phyloP scores from a whole-genome alignment of 2,888 invertebrate genomes.

The Cerastis rubricosa region DNA sequence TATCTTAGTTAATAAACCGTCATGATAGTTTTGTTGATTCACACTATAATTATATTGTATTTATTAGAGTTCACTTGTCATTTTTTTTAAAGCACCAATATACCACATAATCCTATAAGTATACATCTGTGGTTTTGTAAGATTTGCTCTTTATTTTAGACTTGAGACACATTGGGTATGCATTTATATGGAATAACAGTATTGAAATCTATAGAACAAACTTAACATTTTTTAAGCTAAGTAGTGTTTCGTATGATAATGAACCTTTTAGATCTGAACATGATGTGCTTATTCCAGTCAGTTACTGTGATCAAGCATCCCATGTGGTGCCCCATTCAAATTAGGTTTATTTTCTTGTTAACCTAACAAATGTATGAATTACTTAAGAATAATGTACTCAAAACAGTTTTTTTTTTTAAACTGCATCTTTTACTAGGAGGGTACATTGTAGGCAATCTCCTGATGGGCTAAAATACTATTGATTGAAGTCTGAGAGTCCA shows the following conservation, averaged over 20 bases:
- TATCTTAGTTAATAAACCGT: conserved; percentile 87
- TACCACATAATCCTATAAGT: background rate
- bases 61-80: background rate
- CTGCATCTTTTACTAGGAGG: background rate
- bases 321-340: background rate
- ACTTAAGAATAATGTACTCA: too few species aligned
- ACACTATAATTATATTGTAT: background rate
- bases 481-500: too few species aligned
- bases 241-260: background rate
- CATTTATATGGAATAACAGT: background rate
- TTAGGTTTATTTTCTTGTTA: background rate
- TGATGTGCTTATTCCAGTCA: background rate
- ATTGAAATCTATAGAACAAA: background rate
- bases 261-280: background rate
- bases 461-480: too few species aligned
- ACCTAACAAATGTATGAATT: background rate
- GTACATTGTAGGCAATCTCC: background rate
- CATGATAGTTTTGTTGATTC: conserved; percentile 56
- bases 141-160: background rate
- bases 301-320: background rate
- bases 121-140: background rate
- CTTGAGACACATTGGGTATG: background rate
- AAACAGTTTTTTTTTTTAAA: background rate
- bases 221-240: background rate
- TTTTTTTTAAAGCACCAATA: background rate